Evolutionary conservation across 2,797 vertebrate genomes (phyloP), one percentile per base, ranked within the genome.

Genomic region (Silurus lanzhouensis): DNA sequence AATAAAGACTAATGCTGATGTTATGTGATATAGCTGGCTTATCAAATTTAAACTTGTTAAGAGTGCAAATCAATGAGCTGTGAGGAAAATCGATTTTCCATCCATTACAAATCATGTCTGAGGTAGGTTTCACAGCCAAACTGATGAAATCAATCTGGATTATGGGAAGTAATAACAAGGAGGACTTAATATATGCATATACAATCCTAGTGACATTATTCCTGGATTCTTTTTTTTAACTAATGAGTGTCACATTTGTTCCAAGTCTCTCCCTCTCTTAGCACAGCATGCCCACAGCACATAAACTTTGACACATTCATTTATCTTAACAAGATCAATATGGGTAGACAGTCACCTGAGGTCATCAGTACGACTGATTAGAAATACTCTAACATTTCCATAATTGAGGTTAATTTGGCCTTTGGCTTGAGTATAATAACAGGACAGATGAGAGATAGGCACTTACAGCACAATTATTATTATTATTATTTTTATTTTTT

Each of bases 401-500:
- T 86, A 71, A 84, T 87, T 87, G 46, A 84, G 68, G 58, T 31
- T 84, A 61, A 63, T 71, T 78, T 48, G 0, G 46, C 84, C 84
- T 60, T 25, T 52, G 75, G 84, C 68, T 31, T 77, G 48, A 84
- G 38, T 44, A 83, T 57, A 46, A 58, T 77, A 55, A 38, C 27
- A 76, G 55, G 75, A 60, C 75, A 77, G 27, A 77, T 60, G 9
- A 31, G 9, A 77, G 17, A 77, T 77, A 19, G 52, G 25, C 52
- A 76, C 72, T 76, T 57, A 15, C 14, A 57, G 4, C n/a, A 58
- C 8, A 20, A 76, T 61, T 38, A 38, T 38, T 38, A 38, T 38
- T 38, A 38, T 38, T 38, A 0, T 52, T 52, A 1, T 52, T 52
- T 10, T 10, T 31, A 1, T 58, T 25, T 22, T 71, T 55, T 27